Base-by-base conservation (phyloP, 2,888 invertebrate genomes). In the Zhuqinia jingwanae region DNA sequence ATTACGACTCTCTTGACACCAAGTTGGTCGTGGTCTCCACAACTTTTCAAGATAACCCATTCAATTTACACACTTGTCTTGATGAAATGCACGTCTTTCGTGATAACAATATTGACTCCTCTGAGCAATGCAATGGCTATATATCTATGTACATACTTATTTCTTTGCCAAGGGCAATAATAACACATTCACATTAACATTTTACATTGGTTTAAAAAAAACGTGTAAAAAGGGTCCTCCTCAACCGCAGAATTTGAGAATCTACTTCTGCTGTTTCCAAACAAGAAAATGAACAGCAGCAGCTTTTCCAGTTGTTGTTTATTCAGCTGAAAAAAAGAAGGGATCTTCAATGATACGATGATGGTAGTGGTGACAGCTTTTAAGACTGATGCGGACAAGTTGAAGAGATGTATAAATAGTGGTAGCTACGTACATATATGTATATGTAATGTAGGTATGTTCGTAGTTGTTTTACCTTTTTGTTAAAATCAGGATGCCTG, bases 281-380 rank as follows among this genome's bases (percentile, higher is more conserved):
- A 60, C 60, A 27, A 27, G 42, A 70, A n/a, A 42, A 17, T 56
- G 76, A 25, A 58, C 76, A 58, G 36, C 76, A 58, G 42, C 56
- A 70, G n/a, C 42, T 76, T 76, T 76, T 76, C 76, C 76, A 76
- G 76, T 75, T 73, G 80, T 80, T 82, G 80, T 80, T 82, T 58
- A 82, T 82, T 58, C 82, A 82, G 82, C 82, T 82, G 73, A 36
- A 30, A 22, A 47, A 22, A 17, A 3, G 22, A 76, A 58, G 27
- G 36, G 36, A 25, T 45, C 22, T 53, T 17, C 15, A 2, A 25
- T 27, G n/a, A 22, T 15, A 47, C 45, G 73, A 42, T 53, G 81
- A 68, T 81, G 73, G 13, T 20, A 36, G 65, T 83, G 82, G 56
- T 83, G 83, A 83, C 83, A 76, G 83, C 65, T 83, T 65, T 76